Evolutionary conservation across 2,888 invertebrate species (phyloP).

Genomic region (Thymelicus sylvestris): DNA sequence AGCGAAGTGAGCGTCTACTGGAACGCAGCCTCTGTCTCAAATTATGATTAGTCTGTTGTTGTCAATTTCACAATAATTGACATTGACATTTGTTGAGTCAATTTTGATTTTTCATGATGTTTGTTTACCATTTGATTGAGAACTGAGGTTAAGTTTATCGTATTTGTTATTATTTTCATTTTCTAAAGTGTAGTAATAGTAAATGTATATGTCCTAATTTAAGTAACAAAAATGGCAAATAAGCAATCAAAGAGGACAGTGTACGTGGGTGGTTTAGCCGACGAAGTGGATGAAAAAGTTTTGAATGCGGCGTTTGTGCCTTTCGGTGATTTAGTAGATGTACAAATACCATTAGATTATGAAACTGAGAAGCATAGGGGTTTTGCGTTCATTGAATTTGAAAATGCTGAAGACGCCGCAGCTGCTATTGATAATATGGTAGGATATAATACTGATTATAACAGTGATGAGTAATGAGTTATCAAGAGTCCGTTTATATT

Average conservation of each 20-base stretch:
- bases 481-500: no score
- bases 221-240: constrained; percentile 63
- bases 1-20: no score
- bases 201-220: neutral
- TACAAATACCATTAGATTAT: constrained; percentile 99
- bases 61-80: neutral
- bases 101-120: no score
- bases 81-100: no score
- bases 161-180: no score
- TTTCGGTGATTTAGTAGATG: constrained; percentile 99
- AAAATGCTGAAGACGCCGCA: constrained; percentile 98
- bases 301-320: constrained; percentile 98
- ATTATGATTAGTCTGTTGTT: no score
- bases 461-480: no score
- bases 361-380: constrained; percentile 98
- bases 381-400: constrained; percentile 99
- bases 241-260: constrained; percentile 91
- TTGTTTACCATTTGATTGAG: neutral
- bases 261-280: constrained; percentile 94
- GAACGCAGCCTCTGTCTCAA: no score
- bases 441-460: constrained; percentile 44
- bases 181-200: neutral
- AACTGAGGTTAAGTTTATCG: constrained; percentile 1
- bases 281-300: constrained; percentile 98
- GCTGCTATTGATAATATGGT: constrained; percentile 99